Evolutionary conservation across 64 coral and sea anemone species (phyloP), one percentile per base, ranked within the genome.

Genomic region (Cladopsammia gracilis): DNA sequence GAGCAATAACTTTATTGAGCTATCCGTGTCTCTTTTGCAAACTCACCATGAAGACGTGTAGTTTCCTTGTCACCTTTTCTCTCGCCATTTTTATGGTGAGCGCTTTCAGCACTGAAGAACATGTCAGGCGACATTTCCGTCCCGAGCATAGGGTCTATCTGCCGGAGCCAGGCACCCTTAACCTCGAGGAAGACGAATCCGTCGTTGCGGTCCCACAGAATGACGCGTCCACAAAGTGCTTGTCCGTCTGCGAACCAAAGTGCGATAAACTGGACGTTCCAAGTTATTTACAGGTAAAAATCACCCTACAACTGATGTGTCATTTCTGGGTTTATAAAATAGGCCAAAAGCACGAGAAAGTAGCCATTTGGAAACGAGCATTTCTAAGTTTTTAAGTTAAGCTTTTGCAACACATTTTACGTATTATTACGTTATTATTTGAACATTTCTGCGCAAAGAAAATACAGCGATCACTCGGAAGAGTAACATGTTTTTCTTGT

Each of bases 191-290:
- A 19, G 74, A 77, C 10, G 19, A 45, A 49, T 14, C 20, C 7
- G 20, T 54, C 8, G 43, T 75, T 45, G 61, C 61, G 19, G 9
- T 19, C 5, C 20, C 18, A 24, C 74, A 52, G 9, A 22, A 54
- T 6, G 74, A 23, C 74, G 74, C 52, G 6, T 77, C 74, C 20
- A 77, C 49, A 48, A 51, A 77, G 50, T 77, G 74, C 20, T 77
- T 77, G 22, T 18, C 74, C 19, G 13, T 19, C 19, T 77, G 74
- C 7, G 74, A 77, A 20, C 20, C 20, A 77, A 4, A 77, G 20
- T 77, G 74, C 48, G 48, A 56, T 22, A 77, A 54, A 10, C 20
- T 77, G 2, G 4, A 77, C 8, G 74, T 77, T 7, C 20, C 20
- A 54, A 1, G 14, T 0, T 48, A 19, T 49, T 48, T 75, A 13